phyloP scores from a whole-genome alignment of 2,888 invertebrate genomes.

The Coleophora flavipennella region DNA sequence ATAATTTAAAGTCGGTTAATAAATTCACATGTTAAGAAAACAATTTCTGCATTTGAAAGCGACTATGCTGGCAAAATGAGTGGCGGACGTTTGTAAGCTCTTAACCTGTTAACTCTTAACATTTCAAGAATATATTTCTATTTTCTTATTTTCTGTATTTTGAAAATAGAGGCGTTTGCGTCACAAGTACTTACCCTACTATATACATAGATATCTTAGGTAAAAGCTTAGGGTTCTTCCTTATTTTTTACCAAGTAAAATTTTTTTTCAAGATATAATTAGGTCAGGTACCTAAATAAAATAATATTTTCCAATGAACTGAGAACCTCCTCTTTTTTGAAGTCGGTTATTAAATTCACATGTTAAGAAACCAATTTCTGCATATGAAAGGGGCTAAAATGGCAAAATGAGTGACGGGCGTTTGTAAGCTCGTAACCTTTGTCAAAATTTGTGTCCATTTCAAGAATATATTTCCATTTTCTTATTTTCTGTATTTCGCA shows the following conservation, averaged over 20 bases:
- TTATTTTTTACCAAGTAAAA: no score
- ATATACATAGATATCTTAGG: not conserved
- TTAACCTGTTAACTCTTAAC: conserved; percentile 16
- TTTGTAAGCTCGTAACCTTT: conserved; percentile 4
- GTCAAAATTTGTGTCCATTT: conserved; percentile 21
- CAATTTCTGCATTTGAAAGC: not conserved
- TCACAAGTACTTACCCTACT: no score
- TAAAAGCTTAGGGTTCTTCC: no score
- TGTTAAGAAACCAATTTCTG: not conserved
- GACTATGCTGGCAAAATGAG: not conserved
- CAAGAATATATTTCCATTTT: conserved; percentile 21
- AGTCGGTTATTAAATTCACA: no score
- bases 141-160: conserved; percentile 20
- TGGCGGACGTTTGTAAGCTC: no score
- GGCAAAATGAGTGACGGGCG: no score
- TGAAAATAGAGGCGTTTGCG: conserved; percentile 17
- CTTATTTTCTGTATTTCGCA: conserved; percentile 19
- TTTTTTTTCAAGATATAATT: no score
- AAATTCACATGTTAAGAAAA: not conserved
- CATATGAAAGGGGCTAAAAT: not conserved
- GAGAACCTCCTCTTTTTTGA: no score
- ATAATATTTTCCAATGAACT: no score
- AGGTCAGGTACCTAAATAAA: no score
- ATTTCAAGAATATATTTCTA: conserved; percentile 21
- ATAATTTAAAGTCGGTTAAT: no score